These are phyloP conservation scores for Bombylius major DNA, from an alignment of 2,888 invertebrate genomes.

Conservation along the genomic window DNA sequence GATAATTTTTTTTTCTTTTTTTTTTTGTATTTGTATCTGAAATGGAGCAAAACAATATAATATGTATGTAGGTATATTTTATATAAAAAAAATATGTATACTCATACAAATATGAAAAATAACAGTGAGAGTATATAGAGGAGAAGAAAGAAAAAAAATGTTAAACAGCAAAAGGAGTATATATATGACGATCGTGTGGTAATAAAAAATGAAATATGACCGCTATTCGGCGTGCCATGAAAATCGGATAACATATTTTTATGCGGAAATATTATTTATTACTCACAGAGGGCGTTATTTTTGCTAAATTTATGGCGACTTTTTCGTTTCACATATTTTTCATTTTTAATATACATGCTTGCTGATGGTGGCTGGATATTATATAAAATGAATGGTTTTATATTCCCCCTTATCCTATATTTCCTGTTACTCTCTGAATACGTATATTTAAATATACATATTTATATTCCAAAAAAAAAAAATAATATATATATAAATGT, in stretches of 20 bases:
- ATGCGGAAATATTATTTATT: constrained; percentile 34
- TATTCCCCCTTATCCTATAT: too few relatives aligned
- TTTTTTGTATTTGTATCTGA: too few relatives aligned
- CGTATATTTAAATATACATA: too few relatives aligned
- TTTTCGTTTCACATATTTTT: constrained; percentile 11
- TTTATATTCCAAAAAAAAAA: too few relatives aligned
- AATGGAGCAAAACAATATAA: too few relatives aligned
- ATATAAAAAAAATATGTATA: not conserved
- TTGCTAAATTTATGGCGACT: constrained; percentile 15
- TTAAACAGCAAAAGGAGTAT: not conserved
- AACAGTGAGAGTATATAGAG: too few relatives aligned
- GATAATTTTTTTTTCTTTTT: too few relatives aligned
- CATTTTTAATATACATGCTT: constrained; percentile 13
- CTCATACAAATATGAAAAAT: too few relatives aligned
- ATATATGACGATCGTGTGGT: constrained; percentile 18
- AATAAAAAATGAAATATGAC: constrained; percentile 35
- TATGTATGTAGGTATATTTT: not conserved
- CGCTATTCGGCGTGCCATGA: constrained; percentile 31
- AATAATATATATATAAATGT: too few relatives aligned
- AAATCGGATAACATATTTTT: constrained; percentile 36
- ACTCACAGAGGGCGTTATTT: constrained; percentile 28
- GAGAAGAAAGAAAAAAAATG: too few relatives aligned
- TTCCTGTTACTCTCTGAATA: too few relatives aligned
- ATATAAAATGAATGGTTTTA: not conserved
- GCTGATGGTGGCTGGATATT: not conserved